Evolutionary conservation across 1,140 invertebrate genomes (phyloP).

Genomic region (Archegozetes longisetosus): DNA sequence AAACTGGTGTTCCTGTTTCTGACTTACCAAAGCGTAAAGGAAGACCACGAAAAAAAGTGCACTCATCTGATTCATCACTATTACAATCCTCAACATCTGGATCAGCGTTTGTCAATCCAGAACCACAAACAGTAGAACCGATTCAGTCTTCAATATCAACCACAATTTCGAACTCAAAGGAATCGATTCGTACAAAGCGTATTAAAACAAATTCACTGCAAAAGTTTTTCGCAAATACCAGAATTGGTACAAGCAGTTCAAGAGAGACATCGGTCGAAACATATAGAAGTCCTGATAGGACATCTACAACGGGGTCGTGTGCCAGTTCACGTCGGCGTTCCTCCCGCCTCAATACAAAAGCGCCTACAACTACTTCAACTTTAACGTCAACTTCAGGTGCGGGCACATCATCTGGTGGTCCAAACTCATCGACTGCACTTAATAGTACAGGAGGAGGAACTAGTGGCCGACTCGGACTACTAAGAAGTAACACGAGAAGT

Average conservation of each 20-base stretch:
- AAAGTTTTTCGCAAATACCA: not conserved
- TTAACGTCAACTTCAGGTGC: not conserved
- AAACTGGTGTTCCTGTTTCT: not conserved
- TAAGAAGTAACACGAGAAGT: conserved; percentile 1
- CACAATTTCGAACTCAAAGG: not conserved
- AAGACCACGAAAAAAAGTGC: not conserved
- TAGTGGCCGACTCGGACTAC: not conserved
- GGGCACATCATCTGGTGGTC: not conserved
- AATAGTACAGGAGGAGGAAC: not conserved
- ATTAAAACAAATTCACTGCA: not conserved
- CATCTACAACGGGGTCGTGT: not conserved
- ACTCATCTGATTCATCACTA: not conserved
- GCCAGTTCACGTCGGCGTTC: conserved; percentile 9
- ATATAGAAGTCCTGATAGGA: not conserved
- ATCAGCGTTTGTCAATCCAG: not conserved
- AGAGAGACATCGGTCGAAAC: not conserved
- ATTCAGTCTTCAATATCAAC: too few relatives aligned
- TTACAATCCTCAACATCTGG: not conserved
- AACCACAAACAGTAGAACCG: not conserved
- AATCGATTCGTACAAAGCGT: not conserved
- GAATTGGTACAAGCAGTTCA: not conserved
- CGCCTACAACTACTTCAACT: not conserved
- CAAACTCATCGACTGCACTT: not conserved
- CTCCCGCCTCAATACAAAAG: conserved; percentile 7
- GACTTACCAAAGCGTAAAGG: not conserved